phyloP scores from a whole-genome alignment of 2,888 invertebrate genomes.

The Blomia tropicalis region DNA sequence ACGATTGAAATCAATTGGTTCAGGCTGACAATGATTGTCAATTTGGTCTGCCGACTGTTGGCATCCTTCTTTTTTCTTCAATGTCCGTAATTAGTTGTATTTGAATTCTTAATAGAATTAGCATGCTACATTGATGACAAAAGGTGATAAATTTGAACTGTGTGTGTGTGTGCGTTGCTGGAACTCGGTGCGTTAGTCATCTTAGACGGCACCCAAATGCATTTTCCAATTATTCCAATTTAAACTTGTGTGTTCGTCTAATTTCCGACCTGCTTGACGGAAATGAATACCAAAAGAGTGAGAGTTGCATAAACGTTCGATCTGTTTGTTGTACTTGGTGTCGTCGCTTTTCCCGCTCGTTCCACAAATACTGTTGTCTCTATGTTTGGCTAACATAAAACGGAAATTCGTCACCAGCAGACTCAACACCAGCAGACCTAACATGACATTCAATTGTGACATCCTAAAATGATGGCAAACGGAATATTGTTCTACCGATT shows the following conservation, averaged over 20 bases:
- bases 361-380: too few species aligned
- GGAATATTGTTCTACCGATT: too few species aligned
- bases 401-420: neutral
- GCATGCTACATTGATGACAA: neutral
- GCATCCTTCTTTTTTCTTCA: neutral
- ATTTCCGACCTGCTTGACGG: slow-evolving; percentile 10
- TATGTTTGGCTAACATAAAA: neutral
- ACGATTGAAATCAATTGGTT: neutral
- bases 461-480: too few species aligned
- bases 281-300: slow-evolving; percentile 7
- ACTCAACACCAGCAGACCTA: neutral
- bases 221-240: neutral
- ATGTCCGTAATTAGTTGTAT: slow-evolving; percentile 13
- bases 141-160: neutral
- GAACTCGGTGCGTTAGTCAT: neutral
- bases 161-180: neutral
- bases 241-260: slow-evolving; percentile 7
- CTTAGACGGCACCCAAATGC: neutral
- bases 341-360: too few species aligned
- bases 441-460: neutral
- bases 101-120: slow-evolving; percentile 3
- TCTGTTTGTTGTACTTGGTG: neutral
- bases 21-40: neutral
- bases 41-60: neutral
- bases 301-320: neutral